Conservation (phyloP, 2,888 invertebrate species). For the Cosmia pyralina region DNA sequence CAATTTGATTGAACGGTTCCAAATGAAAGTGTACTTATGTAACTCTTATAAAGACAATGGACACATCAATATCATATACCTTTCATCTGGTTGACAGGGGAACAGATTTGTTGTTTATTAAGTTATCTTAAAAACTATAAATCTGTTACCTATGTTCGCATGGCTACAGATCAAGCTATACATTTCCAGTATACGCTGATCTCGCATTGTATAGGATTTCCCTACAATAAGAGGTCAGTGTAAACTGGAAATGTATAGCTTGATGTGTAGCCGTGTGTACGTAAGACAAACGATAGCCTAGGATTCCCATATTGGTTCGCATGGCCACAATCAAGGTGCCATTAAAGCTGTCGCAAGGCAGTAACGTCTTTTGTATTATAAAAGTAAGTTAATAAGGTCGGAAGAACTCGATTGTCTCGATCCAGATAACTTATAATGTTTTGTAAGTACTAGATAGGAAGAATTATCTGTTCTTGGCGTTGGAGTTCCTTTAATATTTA, state of each 20-base stretch:
- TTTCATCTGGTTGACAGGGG: too few relatives aligned
- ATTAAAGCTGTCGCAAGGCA: constrained; percentile 22
- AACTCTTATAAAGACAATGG: not conserved
- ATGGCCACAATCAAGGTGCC: constrained; percentile 30
- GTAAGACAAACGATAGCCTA: constrained; percentile 21
- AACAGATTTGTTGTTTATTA: not conserved
- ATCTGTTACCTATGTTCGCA: too few relatives aligned
- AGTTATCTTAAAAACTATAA: not conserved
- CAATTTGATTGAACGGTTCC: not conserved
- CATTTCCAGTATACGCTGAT: too few relatives aligned
- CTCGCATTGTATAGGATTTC: too few relatives aligned
- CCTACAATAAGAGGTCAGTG: too few relatives aligned
- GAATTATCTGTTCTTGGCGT: not conserved
- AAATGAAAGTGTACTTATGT: not conserved
- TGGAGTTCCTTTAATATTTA: not conserved
- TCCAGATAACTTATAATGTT: not conserved
- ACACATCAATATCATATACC: constrained; percentile 9
- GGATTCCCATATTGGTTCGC: constrained; percentile 43
- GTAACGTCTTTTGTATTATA: not conserved
- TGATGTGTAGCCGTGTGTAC: too few relatives aligned
- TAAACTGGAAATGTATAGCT: too few relatives aligned
- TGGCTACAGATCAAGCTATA: too few relatives aligned
- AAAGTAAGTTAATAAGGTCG: constrained; percentile 2
- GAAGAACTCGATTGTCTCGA: not conserved
- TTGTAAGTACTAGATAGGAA: not conserved